Conservation (phyloP, 2,797 vertebrate genomes). For the Lepilemur ruficaudatus region DNA sequence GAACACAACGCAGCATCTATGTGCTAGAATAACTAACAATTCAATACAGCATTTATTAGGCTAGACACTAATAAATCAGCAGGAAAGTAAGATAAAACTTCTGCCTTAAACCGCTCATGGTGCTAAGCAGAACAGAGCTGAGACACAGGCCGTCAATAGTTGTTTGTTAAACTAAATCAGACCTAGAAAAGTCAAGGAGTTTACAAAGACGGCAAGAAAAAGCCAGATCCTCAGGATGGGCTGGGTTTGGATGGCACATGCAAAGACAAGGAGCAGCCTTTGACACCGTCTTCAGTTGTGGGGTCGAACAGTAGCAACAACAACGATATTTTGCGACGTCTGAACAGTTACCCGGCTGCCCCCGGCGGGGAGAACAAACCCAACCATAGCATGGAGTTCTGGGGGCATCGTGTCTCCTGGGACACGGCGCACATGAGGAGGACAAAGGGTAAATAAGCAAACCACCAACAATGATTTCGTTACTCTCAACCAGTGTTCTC, state of each 20-base stretch:
- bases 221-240: neutral
- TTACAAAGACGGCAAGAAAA: neutral
- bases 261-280: neutral
- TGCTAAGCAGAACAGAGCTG: rapidly evolving
- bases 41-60: neutral
- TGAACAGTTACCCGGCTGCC: neutral
- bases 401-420: neutral
- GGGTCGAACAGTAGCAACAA: neutral
- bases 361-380: neutral
- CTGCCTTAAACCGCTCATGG: rapidly evolving
- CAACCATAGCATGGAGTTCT: neutral
- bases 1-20: rapidly evolving
- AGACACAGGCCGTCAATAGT: neutral
- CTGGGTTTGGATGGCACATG: neutral
- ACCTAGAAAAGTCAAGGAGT: neutral
- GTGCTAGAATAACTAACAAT: neutral
- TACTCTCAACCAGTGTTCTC: rapidly evolving
- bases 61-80: neutral
- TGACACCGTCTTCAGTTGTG: neutral
- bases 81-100: neutral
- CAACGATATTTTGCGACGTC: neutral
- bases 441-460: neutral
- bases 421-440: rapidly evolving
- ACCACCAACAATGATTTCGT: neutral
- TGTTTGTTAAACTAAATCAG: too few relatives aligned